Percentiles rank a stretch among this genome's conserved stretches.
phyloP scores from a whole-genome alignment of 1,140 invertebrate species.

The Aphelenchoides besseyi region DNA sequence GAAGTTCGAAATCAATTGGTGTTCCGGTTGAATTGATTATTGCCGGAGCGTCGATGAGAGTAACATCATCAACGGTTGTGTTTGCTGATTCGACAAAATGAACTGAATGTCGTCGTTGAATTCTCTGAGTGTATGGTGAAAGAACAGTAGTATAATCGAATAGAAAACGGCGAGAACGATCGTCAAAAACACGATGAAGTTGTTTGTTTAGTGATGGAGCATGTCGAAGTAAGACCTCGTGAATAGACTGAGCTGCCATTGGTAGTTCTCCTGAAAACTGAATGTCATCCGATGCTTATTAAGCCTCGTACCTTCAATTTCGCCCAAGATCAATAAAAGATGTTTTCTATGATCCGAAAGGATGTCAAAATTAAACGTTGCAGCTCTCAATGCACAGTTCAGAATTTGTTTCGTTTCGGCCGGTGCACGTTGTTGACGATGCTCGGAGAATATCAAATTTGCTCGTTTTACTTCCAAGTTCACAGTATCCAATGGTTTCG shows the following conservation, averaged over 20 bases:
- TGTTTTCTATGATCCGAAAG: slow-evolving; percentile 9
- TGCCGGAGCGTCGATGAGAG: not conserved
- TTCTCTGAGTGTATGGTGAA: not conserved
- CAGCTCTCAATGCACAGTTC: slow-evolving; percentile 42
- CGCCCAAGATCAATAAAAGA: slow-evolving; percentile 21
- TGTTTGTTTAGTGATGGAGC: slow-evolving; percentile 49
- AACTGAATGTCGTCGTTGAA: not conserved
- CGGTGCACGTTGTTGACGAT: slow-evolving; percentile 21
- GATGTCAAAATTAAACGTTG: slow-evolving; percentile 13
- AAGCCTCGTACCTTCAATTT: not conserved
- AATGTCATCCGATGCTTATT: no score
- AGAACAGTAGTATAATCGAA: not conserved
- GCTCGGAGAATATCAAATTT: slow-evolving; percentile 44
- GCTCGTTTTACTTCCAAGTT: slow-evolving; percentile 39
- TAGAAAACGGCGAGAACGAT: slow-evolving; percentile 9
- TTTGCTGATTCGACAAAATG: not conserved
- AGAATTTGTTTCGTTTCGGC: slow-evolving; percentile 53
- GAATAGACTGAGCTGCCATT: slow-evolving; percentile 57
- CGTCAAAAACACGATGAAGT: slow-evolving; percentile 40
- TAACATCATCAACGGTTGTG: not conserved
- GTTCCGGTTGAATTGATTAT: not conserved
- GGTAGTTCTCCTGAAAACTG: no score
- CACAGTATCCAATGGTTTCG: slow-evolving; percentile 18
- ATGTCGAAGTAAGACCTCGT: slow-evolving; percentile 51
- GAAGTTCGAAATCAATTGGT: slow-evolving; percentile 43